Conservation (phyloP, 1,140 invertebrate genomes). For the Formica selysi region DNA sequence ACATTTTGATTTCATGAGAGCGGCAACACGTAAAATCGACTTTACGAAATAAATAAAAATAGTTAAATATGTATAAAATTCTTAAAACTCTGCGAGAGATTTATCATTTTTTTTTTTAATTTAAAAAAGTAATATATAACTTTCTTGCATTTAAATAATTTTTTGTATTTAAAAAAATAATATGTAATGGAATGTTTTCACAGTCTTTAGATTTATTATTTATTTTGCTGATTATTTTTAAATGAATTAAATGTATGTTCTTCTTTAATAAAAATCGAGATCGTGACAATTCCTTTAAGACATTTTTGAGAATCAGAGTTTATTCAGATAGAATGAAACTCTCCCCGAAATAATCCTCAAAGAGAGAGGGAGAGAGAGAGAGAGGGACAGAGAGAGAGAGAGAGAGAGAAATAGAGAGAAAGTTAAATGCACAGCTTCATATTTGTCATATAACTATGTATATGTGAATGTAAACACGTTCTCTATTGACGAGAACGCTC, state of each 20-base stretch:
- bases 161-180: neutral
- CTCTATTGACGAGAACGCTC: conserved; percentile 48
- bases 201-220: neutral
- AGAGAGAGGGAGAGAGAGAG: too few species aligned
- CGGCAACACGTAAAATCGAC: neutral
- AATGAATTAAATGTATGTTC: neutral
- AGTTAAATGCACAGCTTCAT: conserved; percentile 31
- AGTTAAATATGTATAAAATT: neutral
- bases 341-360: neutral
- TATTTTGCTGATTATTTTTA: neutral
- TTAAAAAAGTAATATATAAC: neutral
- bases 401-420: neutral
- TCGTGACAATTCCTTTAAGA: neutral
- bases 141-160: too few species aligned
- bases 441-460: conserved; percentile 36
- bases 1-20: conserved; percentile 12
- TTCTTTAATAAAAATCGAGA: neutral
- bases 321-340: neutral
- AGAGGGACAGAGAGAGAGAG: too few species aligned
- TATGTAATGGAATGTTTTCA: neutral
- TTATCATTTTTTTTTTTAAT: conserved; percentile 8
- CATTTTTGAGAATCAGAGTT: neutral
- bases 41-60: conserved; percentile 19
- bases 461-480: conserved; percentile 31
- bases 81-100: neutral